Evolutionary conservation across 2,797 vertebrate genomes (phyloP), one percentile per base, ranked within the genome.

Genomic region (Australoheros facetus): DNA sequence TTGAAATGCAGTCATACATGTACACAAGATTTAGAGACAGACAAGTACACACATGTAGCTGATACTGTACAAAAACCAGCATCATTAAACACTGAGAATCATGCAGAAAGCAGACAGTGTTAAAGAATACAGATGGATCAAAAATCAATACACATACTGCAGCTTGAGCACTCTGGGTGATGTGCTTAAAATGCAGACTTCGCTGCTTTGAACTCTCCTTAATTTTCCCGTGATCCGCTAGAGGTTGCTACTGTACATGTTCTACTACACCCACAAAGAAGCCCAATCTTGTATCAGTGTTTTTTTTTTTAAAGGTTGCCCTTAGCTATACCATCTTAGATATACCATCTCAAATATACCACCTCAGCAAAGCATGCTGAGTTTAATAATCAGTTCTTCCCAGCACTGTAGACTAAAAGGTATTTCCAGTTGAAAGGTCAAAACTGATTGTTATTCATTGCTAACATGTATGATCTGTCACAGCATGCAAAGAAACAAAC

Each of bases 71-170:
- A 88, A 84, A 81, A 81, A 88, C 87, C 39, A 75, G 84, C 86
- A 89, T 84, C 83, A 73, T 88, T 91, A 59, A 85, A 94, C 93
- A 93, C 81, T 73, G 56, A 87, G 66, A 73, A 73, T 84, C 94
- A 93, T 94, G 94, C 93, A 94, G 78, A 84, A 91, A 92, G 91
- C 90, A 86, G 83, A 93, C 86, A 89, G 89, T 84, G 73, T 92
- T 93, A 88, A 89, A 92, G 83, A 90, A 86, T 83, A 93, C 86
- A 91, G 89, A 94, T 93, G 90, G 86, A 91, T 93, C 87, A 91
- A 91, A 92, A 93, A 93, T 94, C 88, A 91, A 93, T 94, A 91
- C 85, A 90, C 77, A 90, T 71, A 91, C 89, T 92, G 91, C 89
- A 90, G 88, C 85, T 79, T 58, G 76, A 89, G 88, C 87, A 89